phyloP scores from a whole-genome alignment of 2,888 invertebrate genomes.

The Zeuzera pyrina region DNA sequence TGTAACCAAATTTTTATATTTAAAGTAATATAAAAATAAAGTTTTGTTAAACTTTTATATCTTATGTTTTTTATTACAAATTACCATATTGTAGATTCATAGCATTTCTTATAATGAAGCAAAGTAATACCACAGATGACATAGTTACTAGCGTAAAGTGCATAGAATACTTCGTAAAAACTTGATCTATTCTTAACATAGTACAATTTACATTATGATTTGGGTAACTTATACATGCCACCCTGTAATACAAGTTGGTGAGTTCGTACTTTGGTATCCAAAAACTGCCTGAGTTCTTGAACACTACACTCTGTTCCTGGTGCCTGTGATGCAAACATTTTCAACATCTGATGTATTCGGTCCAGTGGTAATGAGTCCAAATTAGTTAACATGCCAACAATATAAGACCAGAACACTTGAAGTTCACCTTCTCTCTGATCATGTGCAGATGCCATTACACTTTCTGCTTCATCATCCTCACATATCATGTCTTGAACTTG shows the following conservation, averaged over 20 bases:
- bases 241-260: constrained; percentile 89
- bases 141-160: background rate
- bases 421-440: constrained; percentile 95
- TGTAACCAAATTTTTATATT: constrained; percentile 60
- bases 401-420: constrained; percentile 97
- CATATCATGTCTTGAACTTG: constrained; percentile 78
- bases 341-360: constrained; percentile 95
- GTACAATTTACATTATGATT: constrained; percentile 62
- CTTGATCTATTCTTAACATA: background rate
- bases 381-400: constrained; percentile 97
- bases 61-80: constrained; percentile 18
- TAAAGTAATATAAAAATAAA: constrained; percentile 51
- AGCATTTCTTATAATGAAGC: too few species aligned
- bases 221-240: constrained; percentile 91
- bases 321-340: constrained; percentile 96
- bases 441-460: constrained; percentile 94
- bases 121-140: too few species aligned
- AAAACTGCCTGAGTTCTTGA: constrained; percentile 89
- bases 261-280: constrained; percentile 93
- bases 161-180: background rate
- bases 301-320: constrained; percentile 91
- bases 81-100: too few species aligned
- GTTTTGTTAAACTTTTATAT: constrained; percentile 45
- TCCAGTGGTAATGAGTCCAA: constrained; percentile 92
- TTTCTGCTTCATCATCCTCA: constrained; percentile 93